These are phyloP conservation scores for Poeciliopsis turrubarensis DNA, from an alignment of 2,113 vertebrate genomes.

Conservation along the genomic window DNA sequence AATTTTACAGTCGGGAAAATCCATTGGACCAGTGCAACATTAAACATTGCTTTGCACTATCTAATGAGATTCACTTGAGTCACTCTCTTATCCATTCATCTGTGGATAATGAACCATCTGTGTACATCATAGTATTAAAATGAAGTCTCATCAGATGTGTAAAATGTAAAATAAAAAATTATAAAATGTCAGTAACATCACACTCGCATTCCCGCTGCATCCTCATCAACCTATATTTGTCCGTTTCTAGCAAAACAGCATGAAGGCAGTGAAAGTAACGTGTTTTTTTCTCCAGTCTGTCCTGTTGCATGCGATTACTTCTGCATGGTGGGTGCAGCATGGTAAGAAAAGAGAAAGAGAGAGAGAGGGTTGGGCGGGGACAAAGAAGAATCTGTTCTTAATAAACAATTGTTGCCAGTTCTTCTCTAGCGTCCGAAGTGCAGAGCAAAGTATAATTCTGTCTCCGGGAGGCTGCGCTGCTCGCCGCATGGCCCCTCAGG, in stretches of 20 bases:
- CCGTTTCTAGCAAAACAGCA: slow-evolving; percentile 18
- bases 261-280: slow-evolving; percentile 42
- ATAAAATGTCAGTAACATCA: slow-evolving; percentile 25
- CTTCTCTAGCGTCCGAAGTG: background rate
- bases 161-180: slow-evolving; percentile 20
- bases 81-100: slow-evolving; percentile 11
- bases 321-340: slow-evolving; percentile 58
- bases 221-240: slow-evolving; percentile 17
- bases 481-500: slow-evolving; percentile 35
- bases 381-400: slow-evolving; percentile 12
- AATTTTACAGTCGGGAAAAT: background rate
- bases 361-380: slow-evolving; percentile 35
- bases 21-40: background rate
- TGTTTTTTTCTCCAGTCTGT: slow-evolving; percentile 43
- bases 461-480: slow-evolving; percentile 17
- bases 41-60: background rate
- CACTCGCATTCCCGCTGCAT: background rate
- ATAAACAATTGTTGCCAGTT: slow-evolving; percentile 17
- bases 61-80: background rate
- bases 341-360: slow-evolving; percentile 27
- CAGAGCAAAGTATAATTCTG: slow-evolving; percentile 26
- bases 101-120: slow-evolving; percentile 18
- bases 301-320: slow-evolving; percentile 60
- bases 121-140: slow-evolving; percentile 51
- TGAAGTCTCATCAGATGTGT: slow-evolving; percentile 42